Conservation (phyloP, 2,113 vertebrate genomes). For the Amblyopsis rosae region DNA sequence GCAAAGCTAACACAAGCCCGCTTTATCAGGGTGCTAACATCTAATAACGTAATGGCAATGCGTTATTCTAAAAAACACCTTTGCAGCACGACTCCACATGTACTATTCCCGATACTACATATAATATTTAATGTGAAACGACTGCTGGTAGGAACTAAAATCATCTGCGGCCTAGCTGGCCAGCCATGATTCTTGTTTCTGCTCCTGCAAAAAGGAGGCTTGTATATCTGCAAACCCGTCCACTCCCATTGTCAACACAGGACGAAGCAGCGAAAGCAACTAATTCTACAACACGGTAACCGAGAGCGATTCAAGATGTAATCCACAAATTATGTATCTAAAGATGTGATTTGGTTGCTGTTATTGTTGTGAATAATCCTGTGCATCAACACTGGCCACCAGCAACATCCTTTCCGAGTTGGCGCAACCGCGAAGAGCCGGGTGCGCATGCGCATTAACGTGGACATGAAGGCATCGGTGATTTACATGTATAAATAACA, state of each 20-base stretch:
- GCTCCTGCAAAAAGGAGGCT: conserved; percentile 70
- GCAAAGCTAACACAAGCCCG: conserved; percentile 48
- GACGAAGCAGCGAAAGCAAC: conserved; percentile 4
- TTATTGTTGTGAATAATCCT: conserved; percentile 78
- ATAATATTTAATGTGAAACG: conserved; percentile 8
- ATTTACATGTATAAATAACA: not conserved
- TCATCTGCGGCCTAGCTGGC: conserved; percentile 71
- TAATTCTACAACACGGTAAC: conserved; percentile 22
- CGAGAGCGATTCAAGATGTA: conserved; percentile 8
- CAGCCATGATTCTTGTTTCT: conserved; percentile 75
- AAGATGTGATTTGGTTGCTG: conserved; percentile 55
- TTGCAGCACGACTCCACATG: not conserved
- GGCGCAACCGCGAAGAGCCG: conserved; percentile 74
- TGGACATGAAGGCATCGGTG: conserved; percentile 13
- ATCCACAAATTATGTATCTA: conserved; percentile 24
- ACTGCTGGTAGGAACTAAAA: conserved; percentile 25
- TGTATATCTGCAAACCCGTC: conserved; percentile 66
- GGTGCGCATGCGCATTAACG: conserved; percentile 66
- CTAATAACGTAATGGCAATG: conserved; percentile 7
- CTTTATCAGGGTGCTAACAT: conserved; percentile 13
- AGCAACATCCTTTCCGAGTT: conserved; percentile 77
- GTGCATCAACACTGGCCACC: conserved; percentile 68
- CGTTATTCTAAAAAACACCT: not conserved
- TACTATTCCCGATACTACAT: conserved; percentile 2
- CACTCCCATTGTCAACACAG: conserved; percentile 68